Evolutionary conservation across 2,113 vertebrate genomes (phyloP).

Genomic region (Tautogolabrus adspersus): DNA sequence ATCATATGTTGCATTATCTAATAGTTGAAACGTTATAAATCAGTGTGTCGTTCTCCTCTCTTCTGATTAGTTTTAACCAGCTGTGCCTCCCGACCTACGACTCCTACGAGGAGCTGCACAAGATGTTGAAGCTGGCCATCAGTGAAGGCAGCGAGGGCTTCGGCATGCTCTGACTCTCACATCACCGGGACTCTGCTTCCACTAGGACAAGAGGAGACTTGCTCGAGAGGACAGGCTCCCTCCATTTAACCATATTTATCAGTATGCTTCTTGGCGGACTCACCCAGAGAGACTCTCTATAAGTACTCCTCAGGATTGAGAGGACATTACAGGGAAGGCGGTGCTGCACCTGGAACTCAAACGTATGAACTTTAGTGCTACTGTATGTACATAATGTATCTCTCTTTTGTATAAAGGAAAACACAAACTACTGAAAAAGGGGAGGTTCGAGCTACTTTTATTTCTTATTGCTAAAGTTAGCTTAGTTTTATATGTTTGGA

Average conservation of each 20-base stretch:
- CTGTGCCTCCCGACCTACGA: slow-evolving; percentile 99
- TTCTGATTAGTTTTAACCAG: slow-evolving; percentile 95
- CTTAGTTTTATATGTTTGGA: slow-evolving; percentile 71
- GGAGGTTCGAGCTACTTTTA: slow-evolving; percentile 50
- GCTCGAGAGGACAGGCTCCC: slow-evolving; percentile 6
- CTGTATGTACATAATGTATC: slow-evolving; percentile 64
- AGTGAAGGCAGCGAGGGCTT: slow-evolving; percentile 99
- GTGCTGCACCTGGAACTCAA: slow-evolving; percentile 35
- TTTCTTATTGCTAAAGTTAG: slow-evolving; percentile 67
- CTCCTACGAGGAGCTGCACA: slow-evolving; percentile 98
- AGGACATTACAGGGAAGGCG: slow-evolving; percentile 30
- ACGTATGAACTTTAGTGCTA: slow-evolving; percentile 39
- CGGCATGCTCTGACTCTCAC: slow-evolving; percentile 92
- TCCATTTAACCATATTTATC: slow-evolving; percentile 33
- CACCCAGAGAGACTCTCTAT: slow-evolving; percentile 19
- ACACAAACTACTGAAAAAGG: slow-evolving; percentile 28
- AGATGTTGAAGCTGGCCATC: slow-evolving; percentile 98
- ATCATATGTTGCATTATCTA: neutral
- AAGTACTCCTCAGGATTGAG: slow-evolving; percentile 43
- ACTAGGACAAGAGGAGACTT: slow-evolving; percentile 10
- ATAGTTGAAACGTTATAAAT: no score
- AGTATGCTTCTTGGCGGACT: slow-evolving; percentile 6
- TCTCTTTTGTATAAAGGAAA: slow-evolving; percentile 47
- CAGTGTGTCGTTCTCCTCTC: neutral
- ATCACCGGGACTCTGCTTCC: slow-evolving; percentile 29